Percentiles rank a stretch among this genome's conserved stretches.
Evolutionary conservation across 2,113 vertebrate genomes (phyloP).

Genomic region (Sminthopsis crassicaudata): DNA sequence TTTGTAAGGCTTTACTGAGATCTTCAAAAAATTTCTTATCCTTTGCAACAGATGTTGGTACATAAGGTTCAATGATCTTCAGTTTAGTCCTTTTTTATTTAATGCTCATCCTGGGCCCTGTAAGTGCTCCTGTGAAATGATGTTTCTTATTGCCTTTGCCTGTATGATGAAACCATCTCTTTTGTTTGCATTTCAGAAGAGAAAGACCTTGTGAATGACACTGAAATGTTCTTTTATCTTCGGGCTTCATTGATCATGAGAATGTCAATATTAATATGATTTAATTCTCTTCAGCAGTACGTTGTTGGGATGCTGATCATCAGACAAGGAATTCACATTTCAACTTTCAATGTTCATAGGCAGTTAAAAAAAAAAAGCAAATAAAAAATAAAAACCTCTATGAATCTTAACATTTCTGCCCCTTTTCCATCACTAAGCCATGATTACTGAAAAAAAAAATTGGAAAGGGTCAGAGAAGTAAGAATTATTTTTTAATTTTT

Average conservation of each 20-base stretch:
- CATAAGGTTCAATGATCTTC: neutral
- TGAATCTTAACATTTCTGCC: neutral
- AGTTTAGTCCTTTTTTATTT: neutral
- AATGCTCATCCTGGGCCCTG: neutral
- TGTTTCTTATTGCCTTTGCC: neutral
- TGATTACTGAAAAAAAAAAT: neutral
- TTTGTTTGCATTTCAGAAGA: neutral
- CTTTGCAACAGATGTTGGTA: neutral
- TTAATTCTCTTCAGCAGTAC: neutral
- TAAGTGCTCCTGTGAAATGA: neutral
- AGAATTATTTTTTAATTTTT: too few relatives aligned
- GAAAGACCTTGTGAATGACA: neutral
- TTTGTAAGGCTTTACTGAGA: neutral
- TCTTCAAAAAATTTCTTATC: neutral
- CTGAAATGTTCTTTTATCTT: neutral
- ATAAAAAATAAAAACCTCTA: neutral
- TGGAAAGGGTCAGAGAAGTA: neutral
- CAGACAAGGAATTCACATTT: neutral
- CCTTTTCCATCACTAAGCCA: neutral
- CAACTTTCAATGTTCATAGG: neutral
- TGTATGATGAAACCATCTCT: neutral
- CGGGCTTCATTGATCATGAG: neutral
- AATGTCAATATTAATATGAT: conserved; percentile 1
- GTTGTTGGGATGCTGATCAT: neutral
- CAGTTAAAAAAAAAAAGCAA: neutral